phyloP scores from a whole-genome alignment of 1,140 invertebrate species.

The Diabrotica undecimpunctata region DNA sequence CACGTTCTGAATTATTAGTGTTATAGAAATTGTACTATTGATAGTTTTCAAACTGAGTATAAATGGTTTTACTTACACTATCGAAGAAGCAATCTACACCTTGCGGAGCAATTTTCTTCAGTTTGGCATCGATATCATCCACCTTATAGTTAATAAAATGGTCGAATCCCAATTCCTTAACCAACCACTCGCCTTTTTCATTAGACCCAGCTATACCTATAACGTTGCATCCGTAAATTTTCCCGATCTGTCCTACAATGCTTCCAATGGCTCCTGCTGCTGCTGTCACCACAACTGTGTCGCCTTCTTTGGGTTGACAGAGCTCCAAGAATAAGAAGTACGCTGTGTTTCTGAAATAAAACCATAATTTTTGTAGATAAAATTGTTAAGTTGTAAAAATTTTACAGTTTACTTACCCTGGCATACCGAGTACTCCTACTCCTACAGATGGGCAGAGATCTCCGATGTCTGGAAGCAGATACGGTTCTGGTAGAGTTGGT shows the following conservation, averaged over 20 bases:
- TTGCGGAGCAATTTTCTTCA: slow-evolving; percentile 62
- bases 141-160: slow-evolving; percentile 70
- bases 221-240: slow-evolving; percentile 52
- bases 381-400: too few relatives aligned
- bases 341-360: slow-evolving; percentile 50
- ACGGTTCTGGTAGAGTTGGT: slow-evolving; percentile 31
- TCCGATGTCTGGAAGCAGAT: slow-evolving; percentile 43
- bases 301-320: slow-evolving; percentile 62
- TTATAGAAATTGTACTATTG: too few relatives aligned
- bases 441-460: slow-evolving; percentile 49
- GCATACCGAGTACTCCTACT: slow-evolving; percentile 37
- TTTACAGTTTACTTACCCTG: slow-evolving; percentile 25
- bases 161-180: slow-evolving; percentile 63
- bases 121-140: slow-evolving; percentile 49
- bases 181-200: slow-evolving; percentile 65
- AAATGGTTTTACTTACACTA: slow-evolving; percentile 52
- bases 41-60: too few relatives aligned
- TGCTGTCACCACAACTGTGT: slow-evolving; percentile 64
- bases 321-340: slow-evolving; percentile 70
- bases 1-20: too few relatives aligned
- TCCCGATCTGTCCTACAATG: slow-evolving; percentile 64
- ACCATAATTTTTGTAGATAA: too few relatives aligned
- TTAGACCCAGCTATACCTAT: slow-evolving; percentile 69
- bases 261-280: slow-evolving; percentile 68
- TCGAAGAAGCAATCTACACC: slow-evolving; percentile 45